Evolutionary conservation across 2,797 vertebrate genomes (phyloP).

Genomic region (Coregonus sp.): DNA sequence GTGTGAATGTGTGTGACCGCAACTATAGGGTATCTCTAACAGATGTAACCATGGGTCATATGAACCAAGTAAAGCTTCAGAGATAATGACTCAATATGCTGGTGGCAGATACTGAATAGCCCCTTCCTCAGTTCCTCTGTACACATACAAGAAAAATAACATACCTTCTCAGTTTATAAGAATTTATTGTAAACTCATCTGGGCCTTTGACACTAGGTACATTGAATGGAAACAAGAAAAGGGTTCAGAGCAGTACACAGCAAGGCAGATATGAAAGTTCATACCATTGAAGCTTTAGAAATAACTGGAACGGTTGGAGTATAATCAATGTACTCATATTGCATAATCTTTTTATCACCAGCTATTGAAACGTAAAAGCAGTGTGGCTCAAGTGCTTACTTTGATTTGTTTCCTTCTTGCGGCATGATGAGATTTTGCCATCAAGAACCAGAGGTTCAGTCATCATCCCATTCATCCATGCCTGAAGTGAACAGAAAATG

Average conservation of each 20-base stretch:
- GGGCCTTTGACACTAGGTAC: not conserved
- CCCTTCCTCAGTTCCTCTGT: not conserved
- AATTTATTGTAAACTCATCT: not conserved
- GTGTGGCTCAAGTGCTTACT: slow-evolving; percentile 22
- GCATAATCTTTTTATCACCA: slow-evolving; percentile 80
- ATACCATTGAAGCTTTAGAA: slow-evolving; percentile 62
- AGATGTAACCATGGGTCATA: no score
- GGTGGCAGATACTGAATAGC: not conserved
- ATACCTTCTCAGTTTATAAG: not conserved
- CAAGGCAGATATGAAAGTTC: not conserved
- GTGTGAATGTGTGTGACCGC: no score
- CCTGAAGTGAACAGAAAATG: no score
- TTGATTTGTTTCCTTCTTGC: no score
- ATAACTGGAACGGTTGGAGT: slow-evolving; percentile 74
- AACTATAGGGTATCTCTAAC: no score
- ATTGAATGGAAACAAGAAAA: not conserved
- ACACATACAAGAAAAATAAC: not conserved
- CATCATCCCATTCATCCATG: no score
- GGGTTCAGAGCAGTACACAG: not conserved
- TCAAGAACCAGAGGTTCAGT: no score
- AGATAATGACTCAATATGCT: not conserved
- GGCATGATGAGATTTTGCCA: no score
- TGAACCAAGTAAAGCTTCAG: no score
- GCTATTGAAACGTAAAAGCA: not conserved
- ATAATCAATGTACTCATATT: slow-evolving; percentile 80